Evolutionary conservation across 2,888 invertebrate genomes (phyloP).

Genomic region (Archips crataeganus): DNA sequence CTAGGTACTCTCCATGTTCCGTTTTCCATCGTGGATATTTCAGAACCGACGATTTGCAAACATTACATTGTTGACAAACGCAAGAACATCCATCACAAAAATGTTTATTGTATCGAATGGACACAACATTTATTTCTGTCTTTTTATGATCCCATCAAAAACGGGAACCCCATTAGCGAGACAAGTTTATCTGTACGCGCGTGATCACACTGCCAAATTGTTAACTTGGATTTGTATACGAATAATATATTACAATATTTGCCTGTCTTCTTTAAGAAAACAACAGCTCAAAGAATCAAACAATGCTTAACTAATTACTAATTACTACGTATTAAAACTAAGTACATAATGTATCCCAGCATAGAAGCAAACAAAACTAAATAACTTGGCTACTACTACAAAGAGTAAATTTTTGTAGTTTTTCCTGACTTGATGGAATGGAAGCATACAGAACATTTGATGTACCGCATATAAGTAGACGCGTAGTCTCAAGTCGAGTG

Average conservation of each 20-base stretch:
- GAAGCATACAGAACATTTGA: background rate
- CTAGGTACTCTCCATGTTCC: background rate
- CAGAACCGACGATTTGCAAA: slow-evolving; percentile 37
- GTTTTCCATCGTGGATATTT: slow-evolving; percentile 16
- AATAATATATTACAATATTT: background rate
- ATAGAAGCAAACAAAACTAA: background rate
- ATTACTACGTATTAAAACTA: background rate
- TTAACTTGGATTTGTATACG: slow-evolving; percentile 13
- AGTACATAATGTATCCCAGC: too few species aligned
- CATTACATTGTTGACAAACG: slow-evolving; percentile 70
- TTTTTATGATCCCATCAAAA: slow-evolving; percentile 34
- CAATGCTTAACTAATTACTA: background rate
- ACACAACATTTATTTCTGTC: slow-evolving; percentile 43
- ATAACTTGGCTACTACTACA: background rate
- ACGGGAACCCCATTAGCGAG: slow-evolving; percentile 22
- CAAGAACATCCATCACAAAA: slow-evolving; percentile 68
- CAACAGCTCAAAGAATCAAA: background rate
- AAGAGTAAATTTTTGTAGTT: background rate
- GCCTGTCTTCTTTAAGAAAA: background rate
- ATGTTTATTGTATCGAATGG: slow-evolving; percentile 64
- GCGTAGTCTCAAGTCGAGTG: slow-evolving; percentile 48
- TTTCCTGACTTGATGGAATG: background rate
- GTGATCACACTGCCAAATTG: slow-evolving; percentile 17
- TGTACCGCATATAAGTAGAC: background rate
- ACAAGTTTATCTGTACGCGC: slow-evolving; percentile 24